These are phyloP conservation scores for Temnothorax ravouxi DNA, from an alignment of 2,888 invertebrate species.

Conservation along the genomic window DNA sequence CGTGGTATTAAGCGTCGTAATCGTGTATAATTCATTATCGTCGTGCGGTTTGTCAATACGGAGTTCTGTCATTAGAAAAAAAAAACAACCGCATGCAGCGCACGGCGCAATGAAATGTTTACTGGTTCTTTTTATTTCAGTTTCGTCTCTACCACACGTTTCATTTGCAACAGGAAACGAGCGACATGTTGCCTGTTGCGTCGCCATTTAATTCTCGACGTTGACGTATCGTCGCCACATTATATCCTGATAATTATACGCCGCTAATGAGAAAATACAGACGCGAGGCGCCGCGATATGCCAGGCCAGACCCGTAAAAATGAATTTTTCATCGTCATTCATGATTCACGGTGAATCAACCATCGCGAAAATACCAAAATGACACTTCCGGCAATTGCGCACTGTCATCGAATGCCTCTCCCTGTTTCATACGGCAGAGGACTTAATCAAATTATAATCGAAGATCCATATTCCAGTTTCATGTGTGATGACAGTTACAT, in stretches of 20 bases:
- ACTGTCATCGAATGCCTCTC: slow-evolving; percentile 42
- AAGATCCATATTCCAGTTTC: slow-evolving; percentile 40
- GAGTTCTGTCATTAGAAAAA: neutral
- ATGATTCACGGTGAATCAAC: slow-evolving; percentile 42
- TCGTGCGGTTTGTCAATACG: neutral
- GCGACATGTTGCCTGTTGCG: slow-evolving; percentile 66
- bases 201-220: slow-evolving; percentile 62
- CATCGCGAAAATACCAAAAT: slow-evolving; percentile 17
- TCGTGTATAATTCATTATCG: slow-evolving; percentile 5
- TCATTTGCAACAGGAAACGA: neutral
- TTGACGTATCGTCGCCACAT: slow-evolving; percentile 61
- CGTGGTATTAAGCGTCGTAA: slow-evolving; percentile 18
- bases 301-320: slow-evolving; percentile 23
- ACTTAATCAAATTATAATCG: slow-evolving; percentile 41
- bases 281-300: slow-evolving; percentile 6
- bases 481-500: slow-evolving; percentile 36
- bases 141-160: neutral
- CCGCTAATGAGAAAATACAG: slow-evolving; percentile 51
- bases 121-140: slow-evolving; percentile 11
- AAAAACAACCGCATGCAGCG: neutral
- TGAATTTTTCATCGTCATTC: slow-evolving; percentile 54
- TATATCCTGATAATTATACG: slow-evolving; percentile 51
- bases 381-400: neutral
- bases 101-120: neutral
- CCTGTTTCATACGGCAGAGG: neutral